Evolutionary conservation across 2,888 invertebrate genomes (phyloP).

Genomic region (Drepana falcataria): DNA sequence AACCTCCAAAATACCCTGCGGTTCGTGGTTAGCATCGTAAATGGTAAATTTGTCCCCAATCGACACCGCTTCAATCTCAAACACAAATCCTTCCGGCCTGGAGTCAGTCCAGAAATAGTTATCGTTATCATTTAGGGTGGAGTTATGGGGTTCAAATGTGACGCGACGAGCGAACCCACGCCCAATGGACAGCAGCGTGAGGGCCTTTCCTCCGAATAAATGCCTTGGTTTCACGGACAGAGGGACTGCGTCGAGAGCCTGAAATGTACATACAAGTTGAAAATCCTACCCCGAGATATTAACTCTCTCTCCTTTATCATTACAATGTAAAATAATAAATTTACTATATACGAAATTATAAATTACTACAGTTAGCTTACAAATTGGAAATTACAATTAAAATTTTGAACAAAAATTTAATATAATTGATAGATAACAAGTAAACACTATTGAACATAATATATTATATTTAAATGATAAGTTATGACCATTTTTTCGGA

Average conservation of each 20-base stretch:
- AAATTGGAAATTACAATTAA: not conserved
- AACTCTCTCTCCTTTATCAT: constrained; percentile 3
- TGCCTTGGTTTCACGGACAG: constrained; percentile 72
- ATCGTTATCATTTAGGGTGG: constrained; percentile 81
- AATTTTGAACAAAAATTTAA: not conserved
- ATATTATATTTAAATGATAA: constrained; percentile 19
- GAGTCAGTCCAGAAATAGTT: constrained; percentile 90
- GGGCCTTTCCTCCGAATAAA: constrained; percentile 82
- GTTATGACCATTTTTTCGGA: constrained; percentile 46
- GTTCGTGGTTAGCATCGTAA: constrained; percentile 81
- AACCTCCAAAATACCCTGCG: constrained; percentile 83
- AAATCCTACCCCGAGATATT: constrained; percentile 1
- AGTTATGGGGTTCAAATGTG: constrained; percentile 82
- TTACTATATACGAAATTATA: constrained; percentile 12
- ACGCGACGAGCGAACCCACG: constrained; percentile 86
- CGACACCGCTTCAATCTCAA: constrained; percentile 83
- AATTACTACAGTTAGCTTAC: not conserved
- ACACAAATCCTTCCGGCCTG: constrained; percentile 84
- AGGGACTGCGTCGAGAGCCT: constrained; percentile 65
- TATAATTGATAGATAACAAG: constrained; percentile 6
- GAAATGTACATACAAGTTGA: constrained; percentile 21
- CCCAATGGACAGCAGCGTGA: constrained; percentile 83
- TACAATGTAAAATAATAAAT: constrained; percentile 7
- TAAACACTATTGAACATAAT: constrained; percentile 12
- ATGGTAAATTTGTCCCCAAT: constrained; percentile 86